Percentiles rank a stretch among this genome's conserved stretches.
These are phyloP conservation scores for Brachionus plicatilis DNA, from an alignment of 1,140 invertebrate genomes.

Conservation along the genomic window DNA sequence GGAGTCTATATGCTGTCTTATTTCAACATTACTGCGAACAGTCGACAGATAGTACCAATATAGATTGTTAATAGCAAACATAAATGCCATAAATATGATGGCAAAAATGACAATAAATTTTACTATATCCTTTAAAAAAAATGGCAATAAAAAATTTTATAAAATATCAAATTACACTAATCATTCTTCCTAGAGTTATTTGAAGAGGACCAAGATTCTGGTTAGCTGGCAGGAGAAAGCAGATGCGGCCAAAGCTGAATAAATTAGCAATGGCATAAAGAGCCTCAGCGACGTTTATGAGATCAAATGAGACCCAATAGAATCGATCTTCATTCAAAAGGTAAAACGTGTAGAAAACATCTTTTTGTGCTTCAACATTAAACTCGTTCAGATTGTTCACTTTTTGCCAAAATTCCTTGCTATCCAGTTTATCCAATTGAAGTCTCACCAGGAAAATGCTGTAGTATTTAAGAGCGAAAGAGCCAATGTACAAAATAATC, in stretches of 20 bases:
- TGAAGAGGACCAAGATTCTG: constrained; percentile 56
- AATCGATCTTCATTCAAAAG: constrained; percentile 45
- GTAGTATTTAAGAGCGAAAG: constrained; percentile 47
- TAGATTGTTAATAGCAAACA: constrained; percentile 56
- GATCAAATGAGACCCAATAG: constrained; percentile 47
- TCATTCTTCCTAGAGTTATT: constrained; percentile 55
- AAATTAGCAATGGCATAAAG: constrained; percentile 50
- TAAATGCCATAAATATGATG: constrained; percentile 53
- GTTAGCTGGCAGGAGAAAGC: constrained; percentile 56
- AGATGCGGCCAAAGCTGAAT: constrained; percentile 54
- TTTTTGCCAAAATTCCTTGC: background rate
- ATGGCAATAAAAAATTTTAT: background rate
- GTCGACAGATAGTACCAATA: constrained; percentile 56
- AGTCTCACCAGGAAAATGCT: background rate
- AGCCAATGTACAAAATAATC: constrained; percentile 50
- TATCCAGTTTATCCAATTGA: background rate
- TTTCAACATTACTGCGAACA: constrained; percentile 50
- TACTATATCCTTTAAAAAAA: constrained; percentile 47
- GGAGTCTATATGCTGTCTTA: constrained; percentile 41
- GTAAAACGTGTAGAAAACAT: constrained; percentile 8
- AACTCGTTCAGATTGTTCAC: background rate
- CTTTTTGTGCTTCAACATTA: background rate
- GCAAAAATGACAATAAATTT: constrained; percentile 48
- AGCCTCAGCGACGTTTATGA: constrained; percentile 47
- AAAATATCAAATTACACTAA: constrained; percentile 45